Base-by-base conservation (phyloP, 2,797 vertebrate species). In the Anabas testudineus region DNA sequence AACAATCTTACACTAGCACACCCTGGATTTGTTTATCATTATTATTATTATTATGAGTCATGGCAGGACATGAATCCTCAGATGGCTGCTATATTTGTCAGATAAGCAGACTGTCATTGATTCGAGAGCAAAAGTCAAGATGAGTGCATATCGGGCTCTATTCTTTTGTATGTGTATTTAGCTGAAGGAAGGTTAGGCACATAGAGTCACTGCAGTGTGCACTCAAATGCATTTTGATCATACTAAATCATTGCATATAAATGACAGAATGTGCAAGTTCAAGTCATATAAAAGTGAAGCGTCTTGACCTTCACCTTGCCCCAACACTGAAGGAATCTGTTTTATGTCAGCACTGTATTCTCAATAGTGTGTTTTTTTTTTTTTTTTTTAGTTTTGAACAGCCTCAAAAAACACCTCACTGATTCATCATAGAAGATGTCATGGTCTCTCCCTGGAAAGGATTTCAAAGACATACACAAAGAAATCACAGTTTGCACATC, bases 111-210 rank as follows among this genome's bases (percentile, higher is more conserved):
- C 9, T 45, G 54, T 42, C 61, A 52, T 61, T 57, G 37, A 36
- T 70, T 61, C 22, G 19, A 55, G 19, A 55, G 15, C 45, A 18
- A 51, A 16, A 3, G 13, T 18, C 10, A 13, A 71, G 5, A 21
- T 21, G 30, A 67, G 18, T 41, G 8, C 10, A 16, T 47, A 18
- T 54, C 28, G 42, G 28, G 32, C 46, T 45, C 14, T 32, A 48
- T 47, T 22, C n/a, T 12, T 41, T 41, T 62, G 37, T 59, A 36
- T 67, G 26, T 67, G 26, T n/a, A 37, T 41, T 46, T 9, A n/a
- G 19, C 22, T 48, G 30, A 58, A 12, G 14, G 12, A 42, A 1
- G 9, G 36, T 51, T 5, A n/a, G 19, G 15, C 58, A 53, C 10
- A 15, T 52, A 19, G 15, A 42, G 16, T 18, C 24, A 39, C 12